Conservation (phyloP, 2,113 vertebrate species). For the Hemichromis elongatus region DNA sequence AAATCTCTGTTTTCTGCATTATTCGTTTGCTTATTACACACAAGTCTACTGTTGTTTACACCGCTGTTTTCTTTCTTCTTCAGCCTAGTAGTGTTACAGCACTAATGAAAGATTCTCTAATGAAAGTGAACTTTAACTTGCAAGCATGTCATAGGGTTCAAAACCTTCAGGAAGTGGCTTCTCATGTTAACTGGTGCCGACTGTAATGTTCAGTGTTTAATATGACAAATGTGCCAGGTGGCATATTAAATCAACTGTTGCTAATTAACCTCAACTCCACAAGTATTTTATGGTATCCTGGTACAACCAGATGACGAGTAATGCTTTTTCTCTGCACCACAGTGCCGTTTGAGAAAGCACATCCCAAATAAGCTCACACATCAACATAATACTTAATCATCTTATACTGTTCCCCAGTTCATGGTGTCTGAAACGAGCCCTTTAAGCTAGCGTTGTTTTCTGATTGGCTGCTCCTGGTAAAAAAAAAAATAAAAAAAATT, state of each 20-base stretch:
- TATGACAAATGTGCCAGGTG: not conserved
- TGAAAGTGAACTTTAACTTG: not conserved
- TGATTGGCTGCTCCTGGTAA: not conserved
- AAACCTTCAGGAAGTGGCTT: not conserved
- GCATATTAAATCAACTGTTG: rapidly evolving
- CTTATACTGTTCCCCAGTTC: not conserved
- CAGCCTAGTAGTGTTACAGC: not conserved
- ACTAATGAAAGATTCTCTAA: not conserved
- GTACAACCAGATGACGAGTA: not conserved
- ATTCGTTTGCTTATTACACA: too few relatives aligned
- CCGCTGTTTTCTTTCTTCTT: too few relatives aligned
- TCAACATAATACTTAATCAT: not conserved
- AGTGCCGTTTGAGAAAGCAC: not conserved
- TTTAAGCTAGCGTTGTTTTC: not conserved
- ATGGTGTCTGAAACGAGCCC: not conserved
- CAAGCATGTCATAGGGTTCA: not conserved
- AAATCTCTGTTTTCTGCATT: too few relatives aligned
- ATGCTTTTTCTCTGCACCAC: not conserved
- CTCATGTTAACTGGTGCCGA: not conserved
- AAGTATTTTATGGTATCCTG: not conserved
- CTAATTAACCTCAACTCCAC: not conserved
- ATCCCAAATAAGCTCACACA: not conserved
- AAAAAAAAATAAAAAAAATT: not conserved
- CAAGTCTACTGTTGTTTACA: too few relatives aligned
- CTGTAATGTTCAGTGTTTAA: not conserved